phyloP scores from a whole-genome alignment of 2,888 invertebrate species.

The Synanthedon myopaeformis region DNA sequence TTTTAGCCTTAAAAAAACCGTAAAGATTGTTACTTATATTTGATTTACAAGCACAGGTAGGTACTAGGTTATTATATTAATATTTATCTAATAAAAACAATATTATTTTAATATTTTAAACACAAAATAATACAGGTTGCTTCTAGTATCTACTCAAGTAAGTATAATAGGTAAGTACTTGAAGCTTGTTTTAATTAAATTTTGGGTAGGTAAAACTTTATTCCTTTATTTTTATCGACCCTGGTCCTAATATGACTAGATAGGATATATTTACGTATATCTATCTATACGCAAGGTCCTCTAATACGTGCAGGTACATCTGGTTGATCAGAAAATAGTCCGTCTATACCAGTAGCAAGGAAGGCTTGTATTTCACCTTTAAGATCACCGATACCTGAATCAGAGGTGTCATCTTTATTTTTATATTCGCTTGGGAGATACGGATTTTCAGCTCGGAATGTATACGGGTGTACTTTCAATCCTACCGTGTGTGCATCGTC shows the following conservation, averaged over 20 bases:
- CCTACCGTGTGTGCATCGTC: constrained; percentile 45
- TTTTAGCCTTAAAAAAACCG: too few species aligned
- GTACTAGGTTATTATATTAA: too few species aligned
- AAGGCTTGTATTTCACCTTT: constrained; percentile 40
- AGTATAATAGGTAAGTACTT: too few species aligned
- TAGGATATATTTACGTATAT: background rate
- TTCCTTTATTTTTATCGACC: too few species aligned
- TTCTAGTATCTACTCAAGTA: too few species aligned
- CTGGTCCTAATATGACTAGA: background rate
- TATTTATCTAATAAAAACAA: too few species aligned
- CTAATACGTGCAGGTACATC: constrained; percentile 37
- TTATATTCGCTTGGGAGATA: constrained; percentile 46
- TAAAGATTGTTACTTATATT: too few species aligned
- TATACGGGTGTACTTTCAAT: constrained; percentile 54
- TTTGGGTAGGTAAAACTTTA: too few species aligned
- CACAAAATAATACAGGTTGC: too few species aligned
- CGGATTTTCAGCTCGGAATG: constrained; percentile 49
- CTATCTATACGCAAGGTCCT: constrained; percentile 18
- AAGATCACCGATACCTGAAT: constrained; percentile 34
- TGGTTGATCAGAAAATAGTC: constrained; percentile 52
- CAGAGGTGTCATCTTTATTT: constrained; percentile 21
- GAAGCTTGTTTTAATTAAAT: too few species aligned
- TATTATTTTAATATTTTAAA: too few species aligned
- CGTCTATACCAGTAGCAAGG: constrained; percentile 48
- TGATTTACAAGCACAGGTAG: too few species aligned